Evolutionary conservation across 1,140 invertebrate species (phyloP).

Genomic region (Pseudachorutes palmiensis): DNA sequence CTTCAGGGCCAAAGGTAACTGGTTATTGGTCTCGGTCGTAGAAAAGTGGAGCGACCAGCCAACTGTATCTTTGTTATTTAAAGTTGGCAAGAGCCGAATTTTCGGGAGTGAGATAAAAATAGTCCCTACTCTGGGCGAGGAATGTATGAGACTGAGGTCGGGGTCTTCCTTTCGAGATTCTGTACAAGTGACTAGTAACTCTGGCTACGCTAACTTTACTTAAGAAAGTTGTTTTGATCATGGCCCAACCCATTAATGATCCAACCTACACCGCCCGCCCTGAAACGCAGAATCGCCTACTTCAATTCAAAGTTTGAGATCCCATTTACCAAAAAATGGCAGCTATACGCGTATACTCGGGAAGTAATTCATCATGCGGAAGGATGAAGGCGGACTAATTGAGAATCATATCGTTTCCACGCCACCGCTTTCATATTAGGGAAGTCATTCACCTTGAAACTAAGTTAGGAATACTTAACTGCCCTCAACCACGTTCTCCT

Average conservation of each 20-base stretch:
- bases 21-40: background rate
- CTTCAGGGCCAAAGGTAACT: background rate
- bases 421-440: too few relatives aligned
- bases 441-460: too few relatives aligned
- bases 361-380: too few relatives aligned
- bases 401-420: too few relatives aligned
- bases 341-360: too few relatives aligned
- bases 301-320: background rate
- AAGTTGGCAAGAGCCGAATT: background rate
- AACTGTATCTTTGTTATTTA: background rate
- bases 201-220: background rate
- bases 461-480: too few relatives aligned
- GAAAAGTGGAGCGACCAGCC: background rate
- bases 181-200: background rate
- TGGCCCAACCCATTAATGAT: background rate
- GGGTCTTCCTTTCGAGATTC: background rate
- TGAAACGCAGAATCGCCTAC: too few relatives aligned
- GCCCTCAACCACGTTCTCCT: too few relatives aligned
- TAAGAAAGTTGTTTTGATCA: background rate
- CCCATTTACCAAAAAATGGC: too few relatives aligned
- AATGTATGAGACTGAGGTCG: slow-evolving; percentile 9
- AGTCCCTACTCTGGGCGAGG: background rate
- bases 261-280: too few relatives aligned
- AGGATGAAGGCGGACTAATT: too few relatives aligned
- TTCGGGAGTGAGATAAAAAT: slow-evolving; percentile 4